A percentile compares a stretch with the other conserved stretches of the same genome.
Conservation (phyloP, 2,888 invertebrate species). For the Platycheirus rosarum region DNA sequence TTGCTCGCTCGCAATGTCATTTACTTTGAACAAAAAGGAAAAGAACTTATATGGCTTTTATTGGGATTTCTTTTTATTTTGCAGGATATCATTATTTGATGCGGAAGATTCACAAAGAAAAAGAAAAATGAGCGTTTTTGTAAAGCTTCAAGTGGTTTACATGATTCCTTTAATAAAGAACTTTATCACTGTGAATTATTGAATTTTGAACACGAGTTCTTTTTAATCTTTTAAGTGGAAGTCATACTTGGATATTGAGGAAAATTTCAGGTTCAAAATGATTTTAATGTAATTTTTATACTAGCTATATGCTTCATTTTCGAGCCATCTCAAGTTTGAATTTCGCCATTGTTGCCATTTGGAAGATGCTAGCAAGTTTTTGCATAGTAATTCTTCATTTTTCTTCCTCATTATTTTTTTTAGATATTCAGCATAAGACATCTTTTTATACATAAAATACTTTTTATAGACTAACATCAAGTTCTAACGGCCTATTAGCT, state of each 20-base stretch:
- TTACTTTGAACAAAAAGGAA: slow-evolving; percentile 27
- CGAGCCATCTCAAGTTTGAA: too few species aligned
- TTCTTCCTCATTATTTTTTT: too few species aligned
- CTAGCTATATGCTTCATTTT: too few species aligned
- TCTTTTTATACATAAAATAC: too few species aligned
- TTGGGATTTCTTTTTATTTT: slow-evolving; percentile 5
- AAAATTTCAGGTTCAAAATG: too few species aligned
- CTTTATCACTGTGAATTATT: slow-evolving; percentile 10
- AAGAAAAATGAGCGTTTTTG: slow-evolving; percentile 2
- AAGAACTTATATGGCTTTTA: slow-evolving; percentile 38
- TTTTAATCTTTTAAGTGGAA: background rate
- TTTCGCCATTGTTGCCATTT: too few species aligned
- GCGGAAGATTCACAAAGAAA: background rate
- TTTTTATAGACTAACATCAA: too few species aligned
- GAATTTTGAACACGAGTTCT: background rate
- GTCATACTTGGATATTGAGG: background rate
- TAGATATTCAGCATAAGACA: too few species aligned
- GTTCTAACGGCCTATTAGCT: too few species aligned
- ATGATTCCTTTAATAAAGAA: slow-evolving; percentile 15
- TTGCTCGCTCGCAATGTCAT: slow-evolving; percentile 40
- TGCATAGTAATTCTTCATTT: too few species aligned
- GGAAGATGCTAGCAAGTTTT: too few species aligned
- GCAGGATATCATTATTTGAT: slow-evolving; percentile 36
- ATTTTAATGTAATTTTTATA: too few species aligned
- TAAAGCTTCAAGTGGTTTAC: slow-evolving; percentile 32